Evolutionary conservation across 2,113 vertebrate species (phyloP).

Genomic region (Anhinga rufa): DNA sequence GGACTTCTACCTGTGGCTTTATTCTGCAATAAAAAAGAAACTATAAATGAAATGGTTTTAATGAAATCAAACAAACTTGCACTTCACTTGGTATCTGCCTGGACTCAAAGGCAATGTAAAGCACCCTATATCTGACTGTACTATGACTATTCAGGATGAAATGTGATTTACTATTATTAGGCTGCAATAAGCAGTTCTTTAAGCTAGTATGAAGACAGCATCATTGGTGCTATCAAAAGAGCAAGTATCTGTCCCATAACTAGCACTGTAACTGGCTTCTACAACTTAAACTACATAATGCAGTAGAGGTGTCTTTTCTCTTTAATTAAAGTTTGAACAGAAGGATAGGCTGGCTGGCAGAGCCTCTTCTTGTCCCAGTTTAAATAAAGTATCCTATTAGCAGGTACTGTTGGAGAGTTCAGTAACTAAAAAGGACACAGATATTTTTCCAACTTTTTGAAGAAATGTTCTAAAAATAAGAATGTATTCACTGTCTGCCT

Average conservation of each 20-base stretch:
- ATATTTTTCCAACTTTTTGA: conserved; percentile 12
- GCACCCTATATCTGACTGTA: background rate
- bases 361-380: conserved; percentile 3
- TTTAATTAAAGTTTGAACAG: conserved; percentile 18
- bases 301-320: background rate
- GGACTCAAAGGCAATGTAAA: background rate
- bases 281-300: background rate
- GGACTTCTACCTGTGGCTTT: background rate
- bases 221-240: background rate
- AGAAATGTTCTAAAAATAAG: conserved; percentile 7
- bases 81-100: background rate
- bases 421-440: background rate
- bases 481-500: background rate
- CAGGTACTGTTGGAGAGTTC: background rate
- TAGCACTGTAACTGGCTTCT: background rate
- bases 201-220: background rate
- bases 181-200: background rate
- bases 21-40: background rate
- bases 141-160: background rate
- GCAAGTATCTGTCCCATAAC: background rate
- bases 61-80: background rate
- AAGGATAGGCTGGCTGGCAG: background rate
- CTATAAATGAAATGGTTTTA: background rate
- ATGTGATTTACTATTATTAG: background rate
- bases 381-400: background rate